These are phyloP conservation scores for Drosophila neotestacea DNA, from an alignment of 2,888 invertebrate genomes.

Conservation along the genomic window DNA sequence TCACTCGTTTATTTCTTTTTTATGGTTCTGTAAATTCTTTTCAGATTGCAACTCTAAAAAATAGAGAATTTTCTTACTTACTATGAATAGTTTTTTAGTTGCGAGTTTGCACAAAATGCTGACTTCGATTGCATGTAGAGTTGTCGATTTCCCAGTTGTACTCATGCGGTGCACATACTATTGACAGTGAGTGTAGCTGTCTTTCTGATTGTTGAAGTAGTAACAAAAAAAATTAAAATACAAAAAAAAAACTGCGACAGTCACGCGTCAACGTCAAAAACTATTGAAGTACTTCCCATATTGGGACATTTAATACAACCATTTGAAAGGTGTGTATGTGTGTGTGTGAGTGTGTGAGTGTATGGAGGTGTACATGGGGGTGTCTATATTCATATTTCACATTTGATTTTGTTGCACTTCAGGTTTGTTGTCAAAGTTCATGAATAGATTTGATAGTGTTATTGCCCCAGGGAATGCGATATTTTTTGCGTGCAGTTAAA, in stretches of 20 bases:
- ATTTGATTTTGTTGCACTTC: constrained; percentile 25
- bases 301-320: constrained; percentile 27
- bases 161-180: constrained; percentile 7
- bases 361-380: not conserved
- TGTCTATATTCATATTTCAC: constrained; percentile 21
- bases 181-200: constrained; percentile 23
- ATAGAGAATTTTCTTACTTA: too few relatives aligned
- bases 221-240: not conserved
- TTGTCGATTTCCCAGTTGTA: constrained; percentile 3
- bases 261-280: constrained; percentile 30
- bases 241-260: constrained; percentile 12
- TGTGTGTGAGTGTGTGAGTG: constrained; percentile 5
- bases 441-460: constrained; percentile 25
- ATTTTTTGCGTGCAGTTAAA: constrained; percentile 35
- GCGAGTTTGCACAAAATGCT: constrained; percentile 1
- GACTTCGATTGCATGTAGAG: not conserved
- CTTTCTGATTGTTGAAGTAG: constrained; percentile 13
- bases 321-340: constrained; percentile 1
- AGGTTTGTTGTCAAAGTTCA: constrained; percentile 10
- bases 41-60: too few relatives aligned
- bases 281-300: constrained; percentile 29
- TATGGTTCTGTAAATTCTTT: too few relatives aligned
- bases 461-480: constrained; percentile 20
- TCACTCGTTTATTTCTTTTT: too few relatives aligned
- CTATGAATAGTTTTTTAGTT: not conserved